Percentiles rank a stretch among this genome's conserved stretches.
Evolutionary conservation across 2,113 vertebrate genomes (phyloP).

Genomic region (Microcebus jonahi): DNA sequence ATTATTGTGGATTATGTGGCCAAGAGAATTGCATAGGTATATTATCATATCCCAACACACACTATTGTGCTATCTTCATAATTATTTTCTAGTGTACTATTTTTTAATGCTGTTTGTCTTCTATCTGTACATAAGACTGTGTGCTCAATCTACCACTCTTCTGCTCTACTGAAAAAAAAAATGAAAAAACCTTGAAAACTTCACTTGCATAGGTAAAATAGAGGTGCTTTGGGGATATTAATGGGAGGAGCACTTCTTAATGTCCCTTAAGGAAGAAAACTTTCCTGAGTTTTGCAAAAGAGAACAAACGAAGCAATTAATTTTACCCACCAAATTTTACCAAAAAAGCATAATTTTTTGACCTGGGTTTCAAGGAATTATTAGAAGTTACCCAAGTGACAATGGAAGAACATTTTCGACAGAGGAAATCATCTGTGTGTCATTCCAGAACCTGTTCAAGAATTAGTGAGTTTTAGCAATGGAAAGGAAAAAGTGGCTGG

Average conservation of each 20-base stretch:
- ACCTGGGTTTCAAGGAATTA: neutral
- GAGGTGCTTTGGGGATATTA: neutral
- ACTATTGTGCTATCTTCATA: neutral
- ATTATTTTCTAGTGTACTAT: neutral
- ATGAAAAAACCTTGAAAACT: neutral
- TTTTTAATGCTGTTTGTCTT: neutral
- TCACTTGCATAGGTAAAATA: neutral
- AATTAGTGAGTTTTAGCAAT: neutral
- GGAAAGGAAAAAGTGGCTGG: neutral
- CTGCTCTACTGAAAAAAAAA: neutral
- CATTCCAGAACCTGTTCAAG: neutral
- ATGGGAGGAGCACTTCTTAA: no score
- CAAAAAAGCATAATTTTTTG: neutral
- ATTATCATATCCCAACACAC: neutral
- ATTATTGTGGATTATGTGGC: rapidly evolving
- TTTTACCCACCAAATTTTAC: neutral
- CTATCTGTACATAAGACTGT: neutral
- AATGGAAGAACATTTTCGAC: neutral
- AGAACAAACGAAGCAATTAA: neutral
- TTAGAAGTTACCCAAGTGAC: neutral
- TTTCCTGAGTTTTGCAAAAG: neutral
- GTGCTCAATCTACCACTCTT: neutral
- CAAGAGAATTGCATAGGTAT: neutral
- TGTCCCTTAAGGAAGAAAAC: neutral
- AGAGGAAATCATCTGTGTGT: neutral